A percentile compares a stretch with the other conserved stretches of the same genome.
These are phyloP conservation scores for Palythoa grandiflora DNA, from an alignment of 92 coral and sea anemone species.

Conservation along the genomic window DNA sequence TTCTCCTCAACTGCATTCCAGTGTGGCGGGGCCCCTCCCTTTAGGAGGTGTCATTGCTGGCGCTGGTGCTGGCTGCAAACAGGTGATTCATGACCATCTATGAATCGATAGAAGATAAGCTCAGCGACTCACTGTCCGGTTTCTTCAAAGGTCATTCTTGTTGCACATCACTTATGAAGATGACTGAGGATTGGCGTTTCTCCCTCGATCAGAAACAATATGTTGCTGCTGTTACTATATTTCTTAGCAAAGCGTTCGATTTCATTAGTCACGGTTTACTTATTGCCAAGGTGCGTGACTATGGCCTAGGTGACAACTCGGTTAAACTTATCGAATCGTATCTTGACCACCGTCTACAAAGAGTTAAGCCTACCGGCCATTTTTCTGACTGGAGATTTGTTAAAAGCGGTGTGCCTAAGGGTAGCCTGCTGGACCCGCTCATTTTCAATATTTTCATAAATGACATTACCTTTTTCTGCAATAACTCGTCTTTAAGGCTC, in stretches of 20 bases:
- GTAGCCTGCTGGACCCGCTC: not conserved
- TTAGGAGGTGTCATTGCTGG: no score
- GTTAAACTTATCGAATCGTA: no score
- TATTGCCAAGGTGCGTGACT: not conserved
- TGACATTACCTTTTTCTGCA: slow-evolving; percentile 4
- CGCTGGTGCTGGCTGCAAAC: no score
- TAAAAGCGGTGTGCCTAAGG: slow-evolving; percentile 1
- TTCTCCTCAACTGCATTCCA: no score
- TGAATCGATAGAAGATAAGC: not conserved
- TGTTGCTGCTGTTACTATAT: not conserved
- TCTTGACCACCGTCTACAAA: not conserved
- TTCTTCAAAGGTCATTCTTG: no score
- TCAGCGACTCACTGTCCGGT: no score
- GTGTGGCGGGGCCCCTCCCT: no score
- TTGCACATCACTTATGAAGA: no score
- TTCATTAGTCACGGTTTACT: not conserved
- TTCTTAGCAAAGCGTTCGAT: not conserved
- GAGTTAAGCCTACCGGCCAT: not conserved
- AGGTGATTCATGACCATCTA: not conserved
- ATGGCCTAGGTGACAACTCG: not conserved
- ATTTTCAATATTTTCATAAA: slow-evolving; percentile 24
- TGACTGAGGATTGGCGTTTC: not conserved
- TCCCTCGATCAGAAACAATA: slow-evolving; percentile 1
- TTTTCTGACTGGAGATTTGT: slow-evolving; percentile 4
- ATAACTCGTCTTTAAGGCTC: slow-evolving; percentile 22